Evolutionary conservation across 1,140 invertebrate species (phyloP).

Genomic region (Calosoma granatense): DNA sequence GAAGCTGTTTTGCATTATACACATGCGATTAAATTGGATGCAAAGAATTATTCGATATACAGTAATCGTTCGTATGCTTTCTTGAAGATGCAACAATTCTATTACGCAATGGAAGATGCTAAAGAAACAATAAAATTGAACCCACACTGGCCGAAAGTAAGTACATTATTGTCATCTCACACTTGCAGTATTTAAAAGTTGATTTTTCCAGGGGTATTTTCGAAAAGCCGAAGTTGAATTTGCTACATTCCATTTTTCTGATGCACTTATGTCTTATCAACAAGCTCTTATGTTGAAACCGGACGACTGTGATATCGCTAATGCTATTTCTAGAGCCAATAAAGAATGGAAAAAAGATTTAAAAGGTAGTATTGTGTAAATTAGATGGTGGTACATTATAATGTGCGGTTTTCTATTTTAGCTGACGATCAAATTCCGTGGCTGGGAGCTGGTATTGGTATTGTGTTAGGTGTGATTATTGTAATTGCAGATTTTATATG

Average conservation of each 20-base stretch:
- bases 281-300: slow-evolving; percentile 56
- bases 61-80: slow-evolving; percentile 74
- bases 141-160: slow-evolving; percentile 71
- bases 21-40: slow-evolving; percentile 65
- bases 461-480: slow-evolving; percentile 58
- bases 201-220: slow-evolving; percentile 56
- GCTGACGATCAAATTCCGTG: slow-evolving; percentile 63
- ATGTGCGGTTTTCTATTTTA: slow-evolving; percentile 36
- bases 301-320: slow-evolving; percentile 52
- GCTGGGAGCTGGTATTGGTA: slow-evolving; percentile 62
- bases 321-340: slow-evolving; percentile 51
- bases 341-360: slow-evolving; percentile 47
- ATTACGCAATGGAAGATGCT: slow-evolving; percentile 68
- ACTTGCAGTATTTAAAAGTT: slow-evolving; percentile 8
- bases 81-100: slow-evolving; percentile 65
- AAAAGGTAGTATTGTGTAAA: slow-evolving; percentile 34
- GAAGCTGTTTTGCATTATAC: slow-evolving; percentile 73
- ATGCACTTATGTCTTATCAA: slow-evolving; percentile 62
- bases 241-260: slow-evolving; percentile 52
- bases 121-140: slow-evolving; percentile 60
- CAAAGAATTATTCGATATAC: slow-evolving; percentile 58
- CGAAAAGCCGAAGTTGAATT: slow-evolving; percentile 68
- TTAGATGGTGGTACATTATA: no score
- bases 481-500: slow-evolving; percentile 60
- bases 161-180: slow-evolving; percentile 1